Evolutionary conservation across 2,113 vertebrate species (phyloP).

Genomic region (Amphilophus citrinellus): DNA sequence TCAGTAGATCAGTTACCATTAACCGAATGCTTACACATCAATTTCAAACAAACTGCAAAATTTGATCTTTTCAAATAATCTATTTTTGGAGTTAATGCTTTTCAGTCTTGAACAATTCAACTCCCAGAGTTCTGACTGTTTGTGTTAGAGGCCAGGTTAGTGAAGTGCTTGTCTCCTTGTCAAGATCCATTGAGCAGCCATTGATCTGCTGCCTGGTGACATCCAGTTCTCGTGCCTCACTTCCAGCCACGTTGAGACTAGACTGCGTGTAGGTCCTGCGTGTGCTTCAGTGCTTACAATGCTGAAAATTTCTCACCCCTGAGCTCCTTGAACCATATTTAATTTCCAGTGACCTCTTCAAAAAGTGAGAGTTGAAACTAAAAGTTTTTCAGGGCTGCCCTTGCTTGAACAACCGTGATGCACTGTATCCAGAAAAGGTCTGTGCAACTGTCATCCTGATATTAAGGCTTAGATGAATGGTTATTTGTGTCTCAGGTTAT

Average conservation of each 20-base stretch:
- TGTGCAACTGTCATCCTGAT: background rate
- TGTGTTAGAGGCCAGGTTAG: background rate
- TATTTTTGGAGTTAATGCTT: background rate
- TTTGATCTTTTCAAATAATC: background rate
- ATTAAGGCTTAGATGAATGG: background rate
- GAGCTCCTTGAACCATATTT: conserved; percentile 3
- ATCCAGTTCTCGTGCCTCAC: background rate
- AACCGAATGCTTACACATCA: background rate
- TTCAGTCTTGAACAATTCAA: background rate
- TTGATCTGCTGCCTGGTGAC: conserved; percentile 17
- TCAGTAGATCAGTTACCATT: background rate
- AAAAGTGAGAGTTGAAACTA: background rate
- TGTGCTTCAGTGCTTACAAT: background rate
- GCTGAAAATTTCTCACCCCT: background rate
- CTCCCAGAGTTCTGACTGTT: background rate
- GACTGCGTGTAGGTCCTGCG: background rate
- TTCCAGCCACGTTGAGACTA: background rate
- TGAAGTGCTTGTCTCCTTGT: background rate
- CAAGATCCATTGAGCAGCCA: background rate
- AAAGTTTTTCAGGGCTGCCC: background rate
- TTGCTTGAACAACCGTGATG: background rate
- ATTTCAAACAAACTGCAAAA: background rate
- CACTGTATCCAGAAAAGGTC: background rate
- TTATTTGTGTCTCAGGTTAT: background rate
- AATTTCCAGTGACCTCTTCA: background rate